Percentiles rank a stretch among this genome's conserved stretches.
These are phyloP conservation scores for Thamnophis elegans DNA, from an alignment of 2,797 vertebrate genomes.

Conservation along the genomic window DNA sequence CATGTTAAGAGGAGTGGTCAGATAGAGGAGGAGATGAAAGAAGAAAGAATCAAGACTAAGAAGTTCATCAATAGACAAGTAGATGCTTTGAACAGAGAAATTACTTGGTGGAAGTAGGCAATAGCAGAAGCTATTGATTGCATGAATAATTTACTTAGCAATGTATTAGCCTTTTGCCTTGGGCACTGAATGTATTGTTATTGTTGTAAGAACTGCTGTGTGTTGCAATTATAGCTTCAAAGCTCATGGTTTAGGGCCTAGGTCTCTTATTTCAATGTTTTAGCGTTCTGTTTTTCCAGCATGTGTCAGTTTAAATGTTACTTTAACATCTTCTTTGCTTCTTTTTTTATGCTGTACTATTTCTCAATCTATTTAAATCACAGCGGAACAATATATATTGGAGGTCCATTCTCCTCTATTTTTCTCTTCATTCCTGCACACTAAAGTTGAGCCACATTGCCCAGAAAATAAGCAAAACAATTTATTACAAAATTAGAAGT, in stretches of 20 bases:
- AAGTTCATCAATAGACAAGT: neutral
- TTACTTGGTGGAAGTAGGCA: neutral
- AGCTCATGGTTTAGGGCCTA: neutral
- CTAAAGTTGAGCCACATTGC: neutral
- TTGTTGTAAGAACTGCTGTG: neutral
- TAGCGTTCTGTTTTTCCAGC: neutral
- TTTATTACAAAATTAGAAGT: neutral
- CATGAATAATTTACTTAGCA: conserved; percentile 20
- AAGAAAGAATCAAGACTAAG: neutral
- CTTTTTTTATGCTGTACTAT: neutral
- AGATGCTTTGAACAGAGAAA: conserved; percentile 9
- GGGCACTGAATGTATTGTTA: neutral
- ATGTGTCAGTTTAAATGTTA: neutral
- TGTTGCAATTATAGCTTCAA: neutral
- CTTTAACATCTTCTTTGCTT: neutral
- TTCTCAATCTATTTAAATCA: neutral
- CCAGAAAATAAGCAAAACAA: neutral
- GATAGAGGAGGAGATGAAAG: neutral
- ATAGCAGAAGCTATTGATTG: neutral
- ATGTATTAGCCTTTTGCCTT: neutral
- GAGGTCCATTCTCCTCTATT: neutral
- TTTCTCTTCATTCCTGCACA: neutral
- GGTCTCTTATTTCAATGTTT: neutral
- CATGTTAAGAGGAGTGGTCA: neutral
- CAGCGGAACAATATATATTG: neutral